A percentile compares a stretch with the other conserved stretches of the same genome.
These are phyloP conservation scores for Caenorhabditis sp. DNA, from an alignment of 2,888 invertebrate genomes.

Conservation along the genomic window DNA sequence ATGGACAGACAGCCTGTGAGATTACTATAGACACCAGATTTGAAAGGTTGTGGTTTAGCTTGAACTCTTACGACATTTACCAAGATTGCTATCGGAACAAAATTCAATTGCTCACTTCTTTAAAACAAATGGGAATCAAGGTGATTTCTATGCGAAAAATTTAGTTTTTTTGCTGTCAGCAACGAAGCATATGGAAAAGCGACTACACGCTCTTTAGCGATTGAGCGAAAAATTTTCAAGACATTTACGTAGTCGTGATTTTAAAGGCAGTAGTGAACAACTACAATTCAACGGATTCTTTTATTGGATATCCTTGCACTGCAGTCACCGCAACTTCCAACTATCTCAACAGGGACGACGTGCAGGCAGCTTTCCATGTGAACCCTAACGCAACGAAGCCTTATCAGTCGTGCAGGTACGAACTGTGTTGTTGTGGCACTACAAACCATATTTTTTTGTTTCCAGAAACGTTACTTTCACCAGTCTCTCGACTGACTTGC, in stretches of 20 bases:
- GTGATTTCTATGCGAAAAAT: too few species aligned
- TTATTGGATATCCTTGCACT: conserved; percentile 62
- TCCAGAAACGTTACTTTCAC: conserved; percentile 39
- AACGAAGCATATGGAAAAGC: too few species aligned
- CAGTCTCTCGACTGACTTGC: conserved; percentile 37
- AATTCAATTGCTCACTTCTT: conserved; percentile 17
- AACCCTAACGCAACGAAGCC: neutral
- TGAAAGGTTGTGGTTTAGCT: conserved; percentile 35
- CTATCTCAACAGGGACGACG: conserved; percentile 62
- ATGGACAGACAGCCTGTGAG: conserved; percentile 46
- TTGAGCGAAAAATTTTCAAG: too few species aligned
- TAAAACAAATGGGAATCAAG: conserved; percentile 36
- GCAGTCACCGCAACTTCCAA: conserved; percentile 31
- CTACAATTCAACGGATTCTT: conserved; percentile 60
- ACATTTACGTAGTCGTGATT: too few species aligned
- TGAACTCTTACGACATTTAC: conserved; percentile 55
- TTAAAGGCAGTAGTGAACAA: conserved; percentile 39
- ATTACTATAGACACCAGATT: neutral
- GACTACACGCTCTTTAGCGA: too few species aligned
- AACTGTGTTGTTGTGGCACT: neutral
- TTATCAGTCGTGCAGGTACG: conserved; percentile 45
- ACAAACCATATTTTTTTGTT: neutral
- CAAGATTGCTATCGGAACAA: conserved; percentile 61
- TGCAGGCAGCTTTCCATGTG: conserved; percentile 64
- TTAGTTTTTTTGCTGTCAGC: too few species aligned